Base-by-base conservation (phyloP, 1,140 invertebrate genomes). In the Drosophila melanica region DNA sequence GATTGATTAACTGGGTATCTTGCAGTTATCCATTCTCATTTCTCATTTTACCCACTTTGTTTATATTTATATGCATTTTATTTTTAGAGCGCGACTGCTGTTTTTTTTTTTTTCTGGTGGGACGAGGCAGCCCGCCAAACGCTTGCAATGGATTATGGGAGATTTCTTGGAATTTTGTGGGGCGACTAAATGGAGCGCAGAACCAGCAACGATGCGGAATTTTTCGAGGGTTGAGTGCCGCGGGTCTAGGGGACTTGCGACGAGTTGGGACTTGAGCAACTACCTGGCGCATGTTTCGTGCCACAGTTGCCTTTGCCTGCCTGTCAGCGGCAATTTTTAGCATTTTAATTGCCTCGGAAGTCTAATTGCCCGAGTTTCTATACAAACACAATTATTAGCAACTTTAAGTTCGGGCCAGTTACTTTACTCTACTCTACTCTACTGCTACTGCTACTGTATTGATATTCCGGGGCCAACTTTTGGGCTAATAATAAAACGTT, bases 91-190 rank as follows among this genome's bases (percentile, higher is more conserved):
- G 30, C 62, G 14, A 45, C 45, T 58, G 53, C 54, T 66, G 69
- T 58, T 33, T 59, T 27, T 18, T 65, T 23, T 42, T 30, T 33
- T 27, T 4, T 0, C 4, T 2, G 2, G 2, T 2, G 23, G 23
- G 23, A 6, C 23, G 35, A 18, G 14, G 14, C 27, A 37, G 42
- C 14, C 6, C 27, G 16, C 16, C 27, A 14, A 51, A 20, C 41
- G 30, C 20, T 30, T 54, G 37, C 53, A 48, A n/a, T 59, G 72
- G 79, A 71, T 82, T 78, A 58, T 75, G 57, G 30, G 64, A 67
- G 78, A 44, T 79, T 82, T 87, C 81, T 81, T 76, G 82, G 82
- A 86, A 86, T 86, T 86, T 78, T 86, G 78, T 77, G 70, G 75
- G 64, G 70, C 78, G 67, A 63, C 79, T 63, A 74, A 73, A 73